A percentile compares a stretch with the other conserved stretches of the same genome.
Conservation (phyloP, 2,888 invertebrate genomes). For the Oithona nana region DNA sequence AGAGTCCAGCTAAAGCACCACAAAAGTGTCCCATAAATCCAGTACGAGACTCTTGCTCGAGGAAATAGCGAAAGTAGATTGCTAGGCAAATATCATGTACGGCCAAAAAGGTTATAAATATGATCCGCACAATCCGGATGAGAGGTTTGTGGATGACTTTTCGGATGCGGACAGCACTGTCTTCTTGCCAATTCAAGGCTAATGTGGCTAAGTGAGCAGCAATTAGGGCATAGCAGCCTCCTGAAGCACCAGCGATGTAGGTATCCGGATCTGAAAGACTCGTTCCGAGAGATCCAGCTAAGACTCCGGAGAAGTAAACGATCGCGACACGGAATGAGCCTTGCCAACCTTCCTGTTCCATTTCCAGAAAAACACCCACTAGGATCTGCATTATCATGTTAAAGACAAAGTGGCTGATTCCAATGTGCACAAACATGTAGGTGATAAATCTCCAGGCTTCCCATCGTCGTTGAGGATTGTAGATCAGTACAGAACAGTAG, state of each 20-base stretch:
- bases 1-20: slow-evolving; percentile 12
- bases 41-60: slow-evolving; percentile 7
- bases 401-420: slow-evolving; percentile 13
- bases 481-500: slow-evolving; percentile 31
- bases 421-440: slow-evolving; percentile 16
- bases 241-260: slow-evolving; percentile 15
- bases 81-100: slow-evolving; percentile 12
- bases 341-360: slow-evolving; percentile 12
- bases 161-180: slow-evolving; percentile 9
- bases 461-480: slow-evolving; percentile 41
- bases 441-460: slow-evolving; percentile 41
- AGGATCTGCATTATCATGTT: slow-evolving; percentile 16
- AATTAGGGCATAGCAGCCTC: slow-evolving; percentile 13
- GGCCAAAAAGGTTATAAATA: slow-evolving; percentile 9
- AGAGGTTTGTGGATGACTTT: slow-evolving; percentile 14
- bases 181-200: slow-evolving; percentile 15
- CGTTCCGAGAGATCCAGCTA: slow-evolving; percentile 14
- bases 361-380: slow-evolving; percentile 14
- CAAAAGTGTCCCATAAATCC: slow-evolving; percentile 16
- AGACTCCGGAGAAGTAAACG: slow-evolving; percentile 13
- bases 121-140: slow-evolving; percentile 8
- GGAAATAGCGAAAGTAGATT: slow-evolving; percentile 2
- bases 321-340: slow-evolving; percentile 10
- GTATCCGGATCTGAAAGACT: slow-evolving; percentile 12
- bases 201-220: slow-evolving; percentile 15